These are phyloP conservation scores for Pyrrhosoma nymphula DNA, from an alignment of 2,888 invertebrate species.

Conservation along the genomic window DNA sequence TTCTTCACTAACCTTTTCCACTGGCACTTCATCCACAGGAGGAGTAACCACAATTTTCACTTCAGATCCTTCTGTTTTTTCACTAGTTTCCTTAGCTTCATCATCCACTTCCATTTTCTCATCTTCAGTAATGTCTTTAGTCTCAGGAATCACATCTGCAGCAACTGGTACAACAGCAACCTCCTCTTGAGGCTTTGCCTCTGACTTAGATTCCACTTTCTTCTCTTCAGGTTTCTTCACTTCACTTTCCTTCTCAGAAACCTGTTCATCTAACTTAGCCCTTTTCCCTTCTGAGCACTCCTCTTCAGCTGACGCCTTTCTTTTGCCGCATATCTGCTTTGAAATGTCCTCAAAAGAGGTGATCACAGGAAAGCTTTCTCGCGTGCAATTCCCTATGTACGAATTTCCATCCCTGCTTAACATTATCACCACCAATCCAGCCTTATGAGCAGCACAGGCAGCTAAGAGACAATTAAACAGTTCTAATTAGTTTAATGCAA, in stretches of 20 bases:
- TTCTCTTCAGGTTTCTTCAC: background rate
- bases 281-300: background rate
- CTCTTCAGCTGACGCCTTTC: background rate
- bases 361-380: constrained; percentile 56
- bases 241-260: background rate
- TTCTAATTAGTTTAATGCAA: background rate
- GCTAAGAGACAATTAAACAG: constrained; percentile 5
- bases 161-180: background rate
- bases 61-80: background rate
- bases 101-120: background rate
- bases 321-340: constrained; percentile 47
- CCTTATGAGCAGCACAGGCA: constrained; percentile 51
- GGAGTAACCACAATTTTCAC: background rate
- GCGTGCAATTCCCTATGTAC: constrained; percentile 16
- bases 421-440: constrained; percentile 60
- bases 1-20: background rate
- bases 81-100: background rate
- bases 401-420: constrained; percentile 58
- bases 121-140: background rate
- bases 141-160: background rate
- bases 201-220: background rate
- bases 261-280: background rate
- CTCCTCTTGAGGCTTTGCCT: background rate
- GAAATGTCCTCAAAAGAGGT: constrained; percentile 53
- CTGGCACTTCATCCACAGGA: background rate